phyloP scores from a whole-genome alignment of 1,140 invertebrate genomes.

The Aphaenogaster ashmeadi region DNA sequence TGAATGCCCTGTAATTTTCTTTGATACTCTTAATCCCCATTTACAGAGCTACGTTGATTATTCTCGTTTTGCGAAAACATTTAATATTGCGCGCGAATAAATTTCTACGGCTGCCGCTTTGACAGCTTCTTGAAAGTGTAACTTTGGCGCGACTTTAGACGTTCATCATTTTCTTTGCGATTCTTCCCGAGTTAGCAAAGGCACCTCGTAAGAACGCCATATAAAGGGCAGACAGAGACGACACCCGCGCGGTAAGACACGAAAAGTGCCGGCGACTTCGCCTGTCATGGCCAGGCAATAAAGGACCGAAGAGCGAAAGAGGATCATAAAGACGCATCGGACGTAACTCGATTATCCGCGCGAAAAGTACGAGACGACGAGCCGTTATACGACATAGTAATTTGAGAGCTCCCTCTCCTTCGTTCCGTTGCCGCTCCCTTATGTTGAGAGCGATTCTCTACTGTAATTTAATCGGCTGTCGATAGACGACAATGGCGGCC shows the following conservation, averaged over 20 bases:
- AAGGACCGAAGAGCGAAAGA: slow-evolving; percentile 43
- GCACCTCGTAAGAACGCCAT: neutral
- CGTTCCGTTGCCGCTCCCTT: slow-evolving; percentile 3
- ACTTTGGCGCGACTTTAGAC: neutral
- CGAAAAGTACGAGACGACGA: slow-evolving; percentile 68
- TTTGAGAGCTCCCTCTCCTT: slow-evolving; percentile 52
- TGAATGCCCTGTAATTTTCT: neutral
- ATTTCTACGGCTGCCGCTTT: neutral
- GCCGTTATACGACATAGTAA: slow-evolving; percentile 69
- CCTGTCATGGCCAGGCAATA: slow-evolving; percentile 29
- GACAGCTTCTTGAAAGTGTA: neutral
- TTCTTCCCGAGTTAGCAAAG: neutral
- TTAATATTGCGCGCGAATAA: neutral
- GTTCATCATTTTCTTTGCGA: neutral
- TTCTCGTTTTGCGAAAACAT: neutral
- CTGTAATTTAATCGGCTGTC: slow-evolving; percentile 75
- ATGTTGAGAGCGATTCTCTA: slow-evolving; percentile 62
- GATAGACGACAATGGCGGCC: slow-evolving; percentile 72
- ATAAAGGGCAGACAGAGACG: neutral
- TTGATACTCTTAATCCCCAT: neutral
- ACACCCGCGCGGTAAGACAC: slow-evolving; percentile 15
- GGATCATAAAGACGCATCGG: slow-evolving; percentile 65
- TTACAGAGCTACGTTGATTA: neutral
- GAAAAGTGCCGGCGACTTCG: slow-evolving; percentile 27
- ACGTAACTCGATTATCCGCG: slow-evolving; percentile 72